Evolutionary conservation across 2,797 vertebrate genomes (phyloP).

Genomic region (Anguilla pacifica): DNA sequence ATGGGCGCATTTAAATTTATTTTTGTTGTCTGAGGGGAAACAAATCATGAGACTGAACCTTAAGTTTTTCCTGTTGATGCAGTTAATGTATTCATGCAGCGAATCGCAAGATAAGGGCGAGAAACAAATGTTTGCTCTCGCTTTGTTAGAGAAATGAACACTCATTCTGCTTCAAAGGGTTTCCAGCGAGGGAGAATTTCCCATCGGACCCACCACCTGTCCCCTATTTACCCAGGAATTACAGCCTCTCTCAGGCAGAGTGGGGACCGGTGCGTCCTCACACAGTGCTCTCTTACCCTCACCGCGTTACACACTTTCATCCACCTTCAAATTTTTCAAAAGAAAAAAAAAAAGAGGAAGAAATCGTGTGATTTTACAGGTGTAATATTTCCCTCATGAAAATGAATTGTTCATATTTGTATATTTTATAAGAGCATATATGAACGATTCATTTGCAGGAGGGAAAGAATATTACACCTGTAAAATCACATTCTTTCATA

Average conservation of each 20-base stretch:
- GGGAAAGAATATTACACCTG: conserved; percentile 17
- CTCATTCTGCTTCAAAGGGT: conserved; percentile 25
- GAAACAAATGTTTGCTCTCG: conserved; percentile 14
- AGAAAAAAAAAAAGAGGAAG: conserved; percentile 1
- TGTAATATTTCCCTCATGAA: no score
- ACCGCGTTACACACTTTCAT: conserved; percentile 32
- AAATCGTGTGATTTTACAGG: no score
- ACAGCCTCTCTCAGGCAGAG: not conserved
- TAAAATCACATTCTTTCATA: conserved; percentile 25
- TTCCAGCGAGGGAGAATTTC: conserved; percentile 5
- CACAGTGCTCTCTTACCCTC: conserved; percentile 24
- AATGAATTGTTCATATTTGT: no score
- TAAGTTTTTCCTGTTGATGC: not conserved
- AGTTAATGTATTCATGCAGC: conserved; percentile 18
- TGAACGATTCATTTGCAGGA: conserved; percentile 29
- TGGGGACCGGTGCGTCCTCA: not conserved
- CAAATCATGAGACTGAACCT: not conserved
- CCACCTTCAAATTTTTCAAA: conserved; percentile 33
- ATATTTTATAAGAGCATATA: not conserved
- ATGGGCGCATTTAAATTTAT: not conserved
- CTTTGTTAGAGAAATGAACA: conserved; percentile 8
- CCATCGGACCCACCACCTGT: not conserved
- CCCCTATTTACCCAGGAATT: not conserved
- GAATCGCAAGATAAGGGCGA: not conserved
- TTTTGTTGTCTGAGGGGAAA: conserved; percentile 3